Conservation (phyloP, 2,113 vertebrate species). For the Thamnaconus septentrionalis region DNA sequence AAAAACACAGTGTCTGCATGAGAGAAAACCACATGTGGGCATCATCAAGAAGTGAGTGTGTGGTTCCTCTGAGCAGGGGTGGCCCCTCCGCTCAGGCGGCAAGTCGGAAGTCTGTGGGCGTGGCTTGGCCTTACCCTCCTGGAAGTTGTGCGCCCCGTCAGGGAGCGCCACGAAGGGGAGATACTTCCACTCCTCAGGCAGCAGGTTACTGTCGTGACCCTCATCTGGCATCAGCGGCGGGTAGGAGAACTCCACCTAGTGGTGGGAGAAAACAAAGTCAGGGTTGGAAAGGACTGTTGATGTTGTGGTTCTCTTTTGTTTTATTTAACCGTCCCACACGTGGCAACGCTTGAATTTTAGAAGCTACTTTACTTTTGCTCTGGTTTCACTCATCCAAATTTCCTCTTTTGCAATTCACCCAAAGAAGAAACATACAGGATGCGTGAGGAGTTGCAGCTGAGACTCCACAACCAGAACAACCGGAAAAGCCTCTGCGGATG, state of each 20-base stretch:
- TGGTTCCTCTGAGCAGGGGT: not conserved
- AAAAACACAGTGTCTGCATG: slow-evolving; percentile 92
- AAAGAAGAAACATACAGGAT: no score
- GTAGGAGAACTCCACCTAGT: slow-evolving; percentile 95
- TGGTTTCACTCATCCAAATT: no score
- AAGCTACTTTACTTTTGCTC: no score
- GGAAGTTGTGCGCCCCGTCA: slow-evolving; percentile 96
- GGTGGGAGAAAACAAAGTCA: not conserved
- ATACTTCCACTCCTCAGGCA: slow-evolving; percentile 96
- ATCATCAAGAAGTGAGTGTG: not conserved
- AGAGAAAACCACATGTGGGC: not conserved
- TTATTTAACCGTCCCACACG: no score
- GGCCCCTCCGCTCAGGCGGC: not conserved
- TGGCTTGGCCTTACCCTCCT: slow-evolving; percentile 81
- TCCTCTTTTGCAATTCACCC: no score
- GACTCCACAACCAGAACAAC: slow-evolving; percentile 1
- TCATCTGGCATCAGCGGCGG: slow-evolving; percentile 87
- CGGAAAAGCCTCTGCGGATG: not conserved
- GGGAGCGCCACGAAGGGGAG: slow-evolving; percentile 94
- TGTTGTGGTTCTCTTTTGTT: no score
- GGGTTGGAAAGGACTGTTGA: no score
- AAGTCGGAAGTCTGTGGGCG: no score
- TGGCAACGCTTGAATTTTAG: no score
- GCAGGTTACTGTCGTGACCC: slow-evolving; percentile 86
- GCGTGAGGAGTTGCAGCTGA: not conserved